Evolutionary conservation across 2,113 vertebrate genomes (phyloP).

Genomic region (Pituophis catenifer): DNA sequence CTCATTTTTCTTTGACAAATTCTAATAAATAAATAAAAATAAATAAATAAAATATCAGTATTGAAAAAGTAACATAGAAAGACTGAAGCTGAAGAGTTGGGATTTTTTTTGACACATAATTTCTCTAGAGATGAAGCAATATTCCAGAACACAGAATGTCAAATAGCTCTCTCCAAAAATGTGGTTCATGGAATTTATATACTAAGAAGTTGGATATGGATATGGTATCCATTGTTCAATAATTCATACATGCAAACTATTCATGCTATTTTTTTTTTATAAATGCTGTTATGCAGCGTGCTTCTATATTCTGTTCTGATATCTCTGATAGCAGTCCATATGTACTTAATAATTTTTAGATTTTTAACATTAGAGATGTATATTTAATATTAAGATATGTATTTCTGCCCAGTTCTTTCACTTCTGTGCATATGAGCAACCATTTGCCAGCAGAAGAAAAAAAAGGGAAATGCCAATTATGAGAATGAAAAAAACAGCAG

Average conservation of each 20-base stretch:
- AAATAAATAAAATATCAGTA: background rate
- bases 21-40: too few species aligned
- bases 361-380: background rate
- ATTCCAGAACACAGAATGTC: background rate
- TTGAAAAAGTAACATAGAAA: background rate
- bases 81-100: background rate
- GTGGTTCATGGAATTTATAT: background rate
- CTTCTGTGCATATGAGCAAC: background rate
- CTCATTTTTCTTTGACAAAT: too few species aligned
- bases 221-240: background rate
- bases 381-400: background rate
- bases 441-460: background rate
- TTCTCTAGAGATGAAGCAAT: background rate
- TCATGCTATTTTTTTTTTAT: background rate
- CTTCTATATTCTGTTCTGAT: background rate
- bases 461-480: background rate
- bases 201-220: background rate
- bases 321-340: background rate
- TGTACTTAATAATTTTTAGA: background rate
- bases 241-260: background rate
- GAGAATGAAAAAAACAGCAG: background rate
- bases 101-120: background rate
- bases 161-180: background rate
- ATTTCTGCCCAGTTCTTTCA: background rate
- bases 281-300: background rate